Evolutionary conservation across 2,113 vertebrate genomes (phyloP).

Genomic region (Phocoena phocoena): DNA sequence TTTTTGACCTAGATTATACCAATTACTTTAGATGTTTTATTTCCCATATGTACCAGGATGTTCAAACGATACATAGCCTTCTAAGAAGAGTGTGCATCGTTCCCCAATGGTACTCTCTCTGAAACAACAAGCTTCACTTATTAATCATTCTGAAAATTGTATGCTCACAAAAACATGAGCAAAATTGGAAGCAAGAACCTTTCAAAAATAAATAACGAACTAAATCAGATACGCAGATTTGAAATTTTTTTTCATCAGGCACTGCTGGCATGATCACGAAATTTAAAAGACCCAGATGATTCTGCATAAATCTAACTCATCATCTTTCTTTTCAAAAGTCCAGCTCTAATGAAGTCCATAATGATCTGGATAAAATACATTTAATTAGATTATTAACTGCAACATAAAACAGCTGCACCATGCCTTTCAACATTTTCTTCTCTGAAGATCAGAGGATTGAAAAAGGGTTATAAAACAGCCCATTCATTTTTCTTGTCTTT

Average conservation of each 20-base stretch:
- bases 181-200: slow-evolving; percentile 48
- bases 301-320: slow-evolving; percentile 63
- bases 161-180: not conserved
- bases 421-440: slow-evolving; percentile 69
- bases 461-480: slow-evolving; percentile 62
- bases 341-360: slow-evolving; percentile 68
- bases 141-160: slow-evolving; percentile 53
- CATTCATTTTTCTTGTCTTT: slow-evolving; percentile 59
- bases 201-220: slow-evolving; percentile 54
- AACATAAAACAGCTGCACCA: slow-evolving; percentile 68
- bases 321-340: slow-evolving; percentile 58
- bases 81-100: not conserved
- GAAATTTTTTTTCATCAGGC: not conserved
- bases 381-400: slow-evolving; percentile 77
- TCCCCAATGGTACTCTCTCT: not conserved
- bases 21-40: slow-evolving; percentile 49
- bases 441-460: slow-evolving; percentile 65
- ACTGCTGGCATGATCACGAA: slow-evolving; percentile 58
- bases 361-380: slow-evolving; percentile 70
- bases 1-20: slow-evolving; percentile 46
- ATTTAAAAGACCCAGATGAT: slow-evolving; percentile 65
- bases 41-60: not conserved
- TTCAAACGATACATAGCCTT: not conserved
- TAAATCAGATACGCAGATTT: not conserved
- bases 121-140: slow-evolving; percentile 26